Evolutionary conservation across 2,797 vertebrate genomes (phyloP), one percentile per base, ranked within the genome.

Genomic region (Borostomias antarcticus): DNA sequence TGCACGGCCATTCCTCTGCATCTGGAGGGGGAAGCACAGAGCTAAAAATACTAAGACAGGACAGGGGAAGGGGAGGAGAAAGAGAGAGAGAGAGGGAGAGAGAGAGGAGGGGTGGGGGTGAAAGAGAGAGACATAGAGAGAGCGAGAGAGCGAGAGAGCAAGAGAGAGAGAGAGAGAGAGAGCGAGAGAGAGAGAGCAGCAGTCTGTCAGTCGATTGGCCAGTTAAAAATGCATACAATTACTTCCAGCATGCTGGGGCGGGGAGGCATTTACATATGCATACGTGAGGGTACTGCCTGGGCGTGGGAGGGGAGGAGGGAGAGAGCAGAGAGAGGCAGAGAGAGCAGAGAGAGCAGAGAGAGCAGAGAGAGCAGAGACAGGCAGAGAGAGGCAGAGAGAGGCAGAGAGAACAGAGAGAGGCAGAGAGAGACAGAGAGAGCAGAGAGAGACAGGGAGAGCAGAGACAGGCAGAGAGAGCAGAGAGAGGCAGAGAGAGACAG

Each of bases 1-100:
- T 69, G 93, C 89, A 93, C 91, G 90, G 91, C 88, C 75, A 73
- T 92, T 93, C 91, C 92, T 93, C 92, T 93, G 89, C 92, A 94
- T 94, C 94, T 94, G 91, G 93, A 95, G 94, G 93, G 93, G 93
- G 93, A 94, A 94, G 93, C 93, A 94, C 93, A 93, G 93, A 94
- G 93, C 94, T 95, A 95, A 94, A 95, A 94, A 95, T 94, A 95
- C 93, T 93, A 62, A n/a, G 0, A 8, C 33, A 35, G 19, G 30
- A 17, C 1, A n/a, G 11, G 19, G 5, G 48, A 17, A 19, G 9
- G 17, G 15, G 28, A n/a, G 53, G 45, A n/a, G 26, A 53, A 57
- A 50, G 25, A 43, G 19, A 52, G 52, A 23, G 13, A 21, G 54
- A 51, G 48, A 30, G 33, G 21, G 54, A 19, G 6, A 33, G 29